Evolutionary conservation across 2,113 vertebrate species (phyloP), one percentile per base, ranked within the genome.

Genomic region (Hucho hucho): DNA sequence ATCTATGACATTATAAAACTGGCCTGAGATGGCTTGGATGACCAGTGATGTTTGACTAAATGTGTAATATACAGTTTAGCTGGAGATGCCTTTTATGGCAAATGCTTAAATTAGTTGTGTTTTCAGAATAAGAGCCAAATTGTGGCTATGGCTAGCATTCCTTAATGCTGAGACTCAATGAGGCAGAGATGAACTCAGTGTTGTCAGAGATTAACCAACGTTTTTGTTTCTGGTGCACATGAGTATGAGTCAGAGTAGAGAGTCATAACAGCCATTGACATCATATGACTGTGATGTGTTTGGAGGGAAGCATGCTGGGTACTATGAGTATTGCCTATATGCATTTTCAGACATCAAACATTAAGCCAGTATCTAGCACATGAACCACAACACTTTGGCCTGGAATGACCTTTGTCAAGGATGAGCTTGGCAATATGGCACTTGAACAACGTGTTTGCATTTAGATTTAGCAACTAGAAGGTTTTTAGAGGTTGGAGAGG

Each of bases 141-240:
- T 28, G 64, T 28, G 64, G 5, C 25, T 20, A 69, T 53, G 69
- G 32, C 69, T 69, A 47, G 72, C 76, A 86, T 83, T 83, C 84
- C 75, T 83, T 73, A 74, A 26, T 64, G 20, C 64, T 86, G 81
- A 86, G 69, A 56, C 79, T 47, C 64, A 46, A 14, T 43, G 26
- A 20, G 67, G 26, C 18, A 20, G 43, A 24, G 37, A 37, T 47
- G 29, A 65, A 65, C 72, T 66, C 13, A 61, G 63, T 49, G 74
- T 32, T 76, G 25, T 22, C 68, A 64, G 58, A 70, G n/a, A 25
- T 75, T 61, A 75, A 84, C 72, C 70, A 53, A 56, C 24, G 49
- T 74, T 77, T 74, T 76, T 79, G 72, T 83, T 79, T 70, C 24
- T 66, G 58, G n/a, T 63, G 18, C 76, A 43, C 67, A 25, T 43